Evolutionary conservation across 1,140 invertebrate species (phyloP), one percentile per base, ranked within the genome.

Genomic region (Drosophila yakuba): DNA sequence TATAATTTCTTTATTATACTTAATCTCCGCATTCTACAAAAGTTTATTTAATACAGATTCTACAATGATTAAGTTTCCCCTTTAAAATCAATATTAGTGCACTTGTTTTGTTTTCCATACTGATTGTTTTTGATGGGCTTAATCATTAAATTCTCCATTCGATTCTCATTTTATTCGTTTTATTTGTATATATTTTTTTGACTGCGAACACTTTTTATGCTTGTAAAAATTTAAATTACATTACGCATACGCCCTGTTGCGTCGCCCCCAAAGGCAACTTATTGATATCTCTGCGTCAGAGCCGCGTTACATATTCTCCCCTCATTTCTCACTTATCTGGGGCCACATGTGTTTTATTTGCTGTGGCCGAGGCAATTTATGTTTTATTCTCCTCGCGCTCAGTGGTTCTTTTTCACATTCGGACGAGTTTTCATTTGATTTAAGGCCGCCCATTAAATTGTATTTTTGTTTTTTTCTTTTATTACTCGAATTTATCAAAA

Each of bases 381-480:
- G 61, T 66, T 69, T 38, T 69, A n/a, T 61, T 51, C 45, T 44
- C 32, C 28, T 28, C 28, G 17, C 17, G 20, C 20, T 20, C 20
- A 20, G 20, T 2, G 17, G n/a, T 41, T 62, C 10, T 48, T 43
- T 64, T 63, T 23, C 15, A 36, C 39, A 47, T 47, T 47, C 39
- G 48, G 45, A 57, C n/a, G 39, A 51, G 43, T 64, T 38, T 52
- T 32, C 32, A 47, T 78, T 81, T 88, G 84, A 88, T 88, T 83
- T 89, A 89, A 77, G 72, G 64, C 71, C 75, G 56, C 44, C 67
- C 75, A 79, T 88, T 76, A 79, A 88, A 76, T 69, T 48, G 15
- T 36, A 20, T 50, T 55, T 57, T 58, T 73, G 44, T 15, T 8
- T 12, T 45, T 59, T n/a, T 25, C 36, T 72, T 66, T 71, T 41